These are phyloP conservation scores for Actenoides hombroni DNA, from an alignment of 2,113 vertebrate genomes.

Conservation along the genomic window DNA sequence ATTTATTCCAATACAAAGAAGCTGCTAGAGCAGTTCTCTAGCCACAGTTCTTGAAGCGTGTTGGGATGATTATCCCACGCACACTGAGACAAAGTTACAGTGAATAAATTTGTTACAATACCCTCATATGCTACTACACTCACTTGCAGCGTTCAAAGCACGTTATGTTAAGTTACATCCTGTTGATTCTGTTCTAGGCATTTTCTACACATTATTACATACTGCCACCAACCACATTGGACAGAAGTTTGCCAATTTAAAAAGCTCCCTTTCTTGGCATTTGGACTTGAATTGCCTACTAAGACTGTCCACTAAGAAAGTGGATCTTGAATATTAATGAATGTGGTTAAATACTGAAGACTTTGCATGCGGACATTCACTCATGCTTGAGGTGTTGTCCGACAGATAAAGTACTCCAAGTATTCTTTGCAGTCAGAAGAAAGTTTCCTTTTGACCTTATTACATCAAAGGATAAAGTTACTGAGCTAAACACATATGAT, in stretches of 20 bases:
- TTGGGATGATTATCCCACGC: slow-evolving; percentile 11
- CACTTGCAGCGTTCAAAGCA: not conserved
- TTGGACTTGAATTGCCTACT: not conserved
- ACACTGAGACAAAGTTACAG: not conserved
- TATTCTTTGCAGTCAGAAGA: not conserved
- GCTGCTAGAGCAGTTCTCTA: slow-evolving; percentile 18
- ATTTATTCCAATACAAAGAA: slow-evolving; percentile 17
- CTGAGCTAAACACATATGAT: not conserved
- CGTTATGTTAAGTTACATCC: not conserved
- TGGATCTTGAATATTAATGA: not conserved
- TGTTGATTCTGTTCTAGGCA: not conserved
- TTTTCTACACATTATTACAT: not conserved
- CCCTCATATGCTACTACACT: not conserved
- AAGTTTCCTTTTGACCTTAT: not conserved
- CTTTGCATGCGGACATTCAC: not conserved
- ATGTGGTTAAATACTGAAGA: not conserved
- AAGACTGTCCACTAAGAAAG: not conserved
- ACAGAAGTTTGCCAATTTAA: not conserved
- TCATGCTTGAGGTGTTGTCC: not conserved
- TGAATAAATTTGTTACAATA: slow-evolving; percentile 10
- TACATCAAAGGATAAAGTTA: not conserved
- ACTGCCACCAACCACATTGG: not conserved
- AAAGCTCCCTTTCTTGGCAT: not conserved
- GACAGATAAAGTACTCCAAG: not conserved
- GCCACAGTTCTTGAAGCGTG: not conserved